Percentiles rank a stretch among this genome's conserved stretches.
Conservation (phyloP, 2,797 vertebrate genomes). For the Cephalopachus bancanus region DNA sequence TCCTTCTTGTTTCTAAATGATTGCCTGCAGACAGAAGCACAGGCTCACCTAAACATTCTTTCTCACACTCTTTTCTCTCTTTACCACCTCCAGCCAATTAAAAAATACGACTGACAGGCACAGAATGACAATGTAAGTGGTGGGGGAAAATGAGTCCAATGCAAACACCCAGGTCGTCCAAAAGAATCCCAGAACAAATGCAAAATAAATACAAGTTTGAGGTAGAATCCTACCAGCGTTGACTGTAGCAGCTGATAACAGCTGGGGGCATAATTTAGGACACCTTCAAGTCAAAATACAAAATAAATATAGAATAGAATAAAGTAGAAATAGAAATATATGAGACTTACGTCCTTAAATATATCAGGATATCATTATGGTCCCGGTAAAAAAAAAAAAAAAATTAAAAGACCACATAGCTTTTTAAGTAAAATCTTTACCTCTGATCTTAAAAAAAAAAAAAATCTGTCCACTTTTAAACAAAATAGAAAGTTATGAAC, state of each 20-base stretch:
- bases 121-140: background rate
- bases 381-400: background rate
- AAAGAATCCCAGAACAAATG: background rate
- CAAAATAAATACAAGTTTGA: background rate
- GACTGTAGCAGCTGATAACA: background rate
- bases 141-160: rapidly evolving
- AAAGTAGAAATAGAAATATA: too few relatives aligned
- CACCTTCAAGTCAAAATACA: conserved; percentile 45
- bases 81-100: background rate
- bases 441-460: background rate
- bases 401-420: background rate
- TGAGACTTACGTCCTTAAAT: background rate
- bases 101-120: background rate
- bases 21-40: conserved; percentile 38
- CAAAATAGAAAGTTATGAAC: background rate
- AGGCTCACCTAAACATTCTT: background rate
- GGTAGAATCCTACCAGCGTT: background rate
- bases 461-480: conserved; percentile 40
- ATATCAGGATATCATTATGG: background rate
- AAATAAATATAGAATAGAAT: background rate
- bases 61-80: conserved; percentile 2
- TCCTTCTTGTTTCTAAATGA: conserved; percentile 58
- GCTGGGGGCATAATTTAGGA: background rate
- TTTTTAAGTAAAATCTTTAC: conserved; percentile 17
- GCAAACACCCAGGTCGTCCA: background rate